These are phyloP conservation scores for Halcyon leucocephala DNA, from an alignment of 2,797 vertebrate species.

Conservation along the genomic window DNA sequence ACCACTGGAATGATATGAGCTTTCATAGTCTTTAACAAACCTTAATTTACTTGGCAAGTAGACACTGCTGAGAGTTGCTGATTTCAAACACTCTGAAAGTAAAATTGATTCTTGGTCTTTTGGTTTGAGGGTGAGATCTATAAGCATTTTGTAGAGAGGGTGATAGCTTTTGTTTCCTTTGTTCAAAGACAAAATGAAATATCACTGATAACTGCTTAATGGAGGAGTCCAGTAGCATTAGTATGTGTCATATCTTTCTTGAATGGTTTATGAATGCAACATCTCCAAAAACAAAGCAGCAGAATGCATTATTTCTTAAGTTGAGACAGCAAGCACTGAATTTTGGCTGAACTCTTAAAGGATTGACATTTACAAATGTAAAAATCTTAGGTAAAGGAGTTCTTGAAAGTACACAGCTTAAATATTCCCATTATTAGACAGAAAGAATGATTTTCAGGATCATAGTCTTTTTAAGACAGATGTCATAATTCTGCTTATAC, in stretches of 20 bases:
- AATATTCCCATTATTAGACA: not conserved
- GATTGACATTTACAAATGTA: not conserved
- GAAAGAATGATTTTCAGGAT: not conserved
- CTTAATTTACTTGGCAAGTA: not conserved
- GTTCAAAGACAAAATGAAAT: not conserved
- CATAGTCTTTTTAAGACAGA: not conserved
- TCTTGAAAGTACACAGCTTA: not conserved
- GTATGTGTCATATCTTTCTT: not conserved
- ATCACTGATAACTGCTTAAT: not conserved
- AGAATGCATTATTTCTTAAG: not conserved
- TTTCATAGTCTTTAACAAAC: not conserved
- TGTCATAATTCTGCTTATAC: not conserved
- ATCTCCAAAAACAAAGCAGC: not conserved
- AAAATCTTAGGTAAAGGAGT: not conserved
- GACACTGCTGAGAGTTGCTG: not conserved
- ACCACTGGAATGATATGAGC: not conserved
- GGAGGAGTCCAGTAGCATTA: not conserved
- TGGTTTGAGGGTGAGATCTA: not conserved
- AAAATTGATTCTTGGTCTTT: not conserved
- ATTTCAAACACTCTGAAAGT: not conserved
- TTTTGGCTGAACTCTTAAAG: not conserved
- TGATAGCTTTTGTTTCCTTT: accelerated
- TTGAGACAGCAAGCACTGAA: not conserved
- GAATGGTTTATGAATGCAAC: not conserved
- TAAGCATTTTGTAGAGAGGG: not conserved